These are phyloP conservation scores for Armadillidium nasatum DNA, from an alignment of 1,140 invertebrate genomes.

Conservation along the genomic window DNA sequence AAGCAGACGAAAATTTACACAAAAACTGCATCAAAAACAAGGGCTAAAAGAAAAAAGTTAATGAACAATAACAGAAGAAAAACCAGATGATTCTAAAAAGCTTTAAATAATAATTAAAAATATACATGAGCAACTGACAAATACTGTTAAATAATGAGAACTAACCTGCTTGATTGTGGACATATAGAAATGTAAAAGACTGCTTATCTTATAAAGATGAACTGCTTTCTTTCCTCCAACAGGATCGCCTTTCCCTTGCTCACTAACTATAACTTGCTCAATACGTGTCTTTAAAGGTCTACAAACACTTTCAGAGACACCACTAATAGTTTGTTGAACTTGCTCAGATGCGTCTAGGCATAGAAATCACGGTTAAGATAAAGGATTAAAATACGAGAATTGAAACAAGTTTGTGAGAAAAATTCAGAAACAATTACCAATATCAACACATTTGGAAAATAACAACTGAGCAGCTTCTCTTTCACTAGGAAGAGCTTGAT, in stretches of 20 bases:
- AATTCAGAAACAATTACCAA: conserved; percentile 52
- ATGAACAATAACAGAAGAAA: too few species aligned
- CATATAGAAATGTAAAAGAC: conserved; percentile 81
- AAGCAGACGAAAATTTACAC: too few species aligned
- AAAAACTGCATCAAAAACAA: too few species aligned
- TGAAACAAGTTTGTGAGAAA: too few species aligned
- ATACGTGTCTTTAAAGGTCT: conserved; percentile 85
- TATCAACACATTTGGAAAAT: conserved; percentile 72
- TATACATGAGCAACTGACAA: too few species aligned
- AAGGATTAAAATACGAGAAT: too few species aligned
- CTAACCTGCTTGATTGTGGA: conserved; percentile 64
- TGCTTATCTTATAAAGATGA: conserved; percentile 77
- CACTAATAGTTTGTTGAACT: conserved; percentile 57
- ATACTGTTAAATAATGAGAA: too few species aligned
- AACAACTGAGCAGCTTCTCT: conserved; percentile 81
- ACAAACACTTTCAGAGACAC: conserved; percentile 86
- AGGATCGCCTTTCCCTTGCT: conserved; percentile 59
- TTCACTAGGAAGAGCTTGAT: conserved; percentile 86
- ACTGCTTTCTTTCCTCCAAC: conserved; percentile 53
- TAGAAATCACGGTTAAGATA: background rate
- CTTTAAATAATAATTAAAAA: too few species aligned
- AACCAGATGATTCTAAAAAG: too few species aligned
- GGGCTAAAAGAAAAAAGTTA: too few species aligned
- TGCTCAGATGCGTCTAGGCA: conserved; percentile 63
- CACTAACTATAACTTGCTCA: conserved; percentile 76